Conservation (phyloP, 2,888 invertebrate species). For the Helicoverpa assulta region DNA sequence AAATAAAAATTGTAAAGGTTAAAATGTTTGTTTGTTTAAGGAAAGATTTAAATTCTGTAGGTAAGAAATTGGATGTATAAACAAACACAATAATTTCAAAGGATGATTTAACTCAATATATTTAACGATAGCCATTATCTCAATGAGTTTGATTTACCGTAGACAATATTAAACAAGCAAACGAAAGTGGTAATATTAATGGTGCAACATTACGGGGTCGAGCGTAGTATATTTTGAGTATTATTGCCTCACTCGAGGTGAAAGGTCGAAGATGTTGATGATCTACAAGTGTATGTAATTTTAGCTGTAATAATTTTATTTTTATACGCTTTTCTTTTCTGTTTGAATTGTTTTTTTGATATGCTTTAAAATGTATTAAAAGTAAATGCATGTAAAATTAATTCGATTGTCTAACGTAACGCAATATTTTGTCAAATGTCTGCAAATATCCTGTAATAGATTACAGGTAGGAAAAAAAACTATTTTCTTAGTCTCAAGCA, state of each 20-base stretch:
- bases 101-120: constrained; percentile 13
- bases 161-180: constrained; percentile 67
- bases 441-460: no score
- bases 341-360: constrained; percentile 11
- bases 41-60: no score
- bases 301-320: constrained; percentile 49
- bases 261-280: constrained; percentile 72
- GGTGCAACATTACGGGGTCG: constrained; percentile 70
- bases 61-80: background rate
- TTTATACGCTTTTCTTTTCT: constrained; percentile 46
- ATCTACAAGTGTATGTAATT: constrained; percentile 41
- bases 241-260: constrained; percentile 73
- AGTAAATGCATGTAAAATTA: background rate
- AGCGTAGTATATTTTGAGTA: constrained; percentile 71
- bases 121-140: constrained; percentile 33
- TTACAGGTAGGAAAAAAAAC: no score
- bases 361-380: background rate
- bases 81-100: background rate
- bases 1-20: no score
- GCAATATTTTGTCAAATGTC: background rate
- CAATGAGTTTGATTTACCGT: constrained; percentile 55
- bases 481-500: no score
- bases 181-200: constrained; percentile 71
- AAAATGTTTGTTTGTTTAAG: no score
- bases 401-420: constrained; percentile 1